Evolutionary conservation across 1,140 invertebrate species (phyloP), one percentile per base, ranked within the genome.

Genomic region (Anastrepha ludens): DNA sequence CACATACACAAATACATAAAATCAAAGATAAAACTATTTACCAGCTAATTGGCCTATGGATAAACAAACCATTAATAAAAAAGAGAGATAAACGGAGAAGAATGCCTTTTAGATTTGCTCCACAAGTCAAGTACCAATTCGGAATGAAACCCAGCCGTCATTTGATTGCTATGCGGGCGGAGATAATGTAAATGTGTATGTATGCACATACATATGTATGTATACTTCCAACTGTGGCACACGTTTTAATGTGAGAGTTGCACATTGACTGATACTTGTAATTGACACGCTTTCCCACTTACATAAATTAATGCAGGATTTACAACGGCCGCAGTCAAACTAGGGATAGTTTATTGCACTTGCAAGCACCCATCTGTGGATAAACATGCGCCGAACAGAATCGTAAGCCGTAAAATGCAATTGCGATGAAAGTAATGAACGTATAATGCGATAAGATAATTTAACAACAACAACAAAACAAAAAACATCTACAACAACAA

Each of bases 241-340:
- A 11, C 29, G 29, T 29, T 29, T 62, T 62, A 15, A 55, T 29
- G 13, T 20, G 44, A 58, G 47, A 7, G 44, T 15, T 55, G 6
- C 74, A 29, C n/a, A 55, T 81, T 81, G 47, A 15, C 11, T 47
- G 44, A 41, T 74, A 47, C 70, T 50, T 55, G 47, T 13, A 81
- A 81, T 81, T 81, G 74, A 81, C 74, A 81, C 74, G 74, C 74
- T 81, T 81, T 55, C n/a, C n/a, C 74, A 81, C 74, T 81, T 81
- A 81, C 74, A 55, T 81, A 81, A 81, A 55, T 62, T 62, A 62
- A 15, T 55, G 44, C 74, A n/a, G 44, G 74, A 81, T 81, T 81
- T 81, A 55, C 74, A 55, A 20, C 47, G 44, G 55, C 15, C 17
- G 13, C 74, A 81, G 15, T 55, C 55, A 29, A 58, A n/a, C 8